phyloP scores from a whole-genome alignment of 1,140 invertebrate species.

The Papilio xuthus region DNA sequence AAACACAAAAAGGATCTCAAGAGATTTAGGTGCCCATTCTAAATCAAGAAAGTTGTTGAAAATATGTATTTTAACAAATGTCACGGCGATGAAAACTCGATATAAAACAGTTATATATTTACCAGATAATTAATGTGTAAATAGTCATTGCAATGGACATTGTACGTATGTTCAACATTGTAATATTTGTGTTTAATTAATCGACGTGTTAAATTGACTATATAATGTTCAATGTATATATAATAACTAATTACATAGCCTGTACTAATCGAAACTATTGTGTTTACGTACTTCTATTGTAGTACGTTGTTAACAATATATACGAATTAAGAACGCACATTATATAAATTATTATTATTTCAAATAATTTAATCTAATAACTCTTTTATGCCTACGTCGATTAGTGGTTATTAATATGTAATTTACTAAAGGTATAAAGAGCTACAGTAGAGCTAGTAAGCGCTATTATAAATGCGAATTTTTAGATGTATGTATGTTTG shows the following conservation, averaged over 20 bases:
- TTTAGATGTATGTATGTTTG: too few species aligned
- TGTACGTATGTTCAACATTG: neutral
- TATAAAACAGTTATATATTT: neutral
- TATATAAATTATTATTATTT: slow-evolving; percentile 11
- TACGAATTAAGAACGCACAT: slow-evolving; percentile 9
- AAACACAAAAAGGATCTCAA: too few species aligned
- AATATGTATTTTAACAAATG: neutral
- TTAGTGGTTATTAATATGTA: neutral
- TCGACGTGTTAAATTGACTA: slow-evolving; percentile 4
- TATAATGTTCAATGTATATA: neutral
- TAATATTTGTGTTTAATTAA: slow-evolving; percentile 13
- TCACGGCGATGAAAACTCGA: neutral
- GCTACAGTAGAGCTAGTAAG: too few species aligned
- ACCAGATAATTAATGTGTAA: neutral
- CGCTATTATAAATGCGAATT: too few species aligned
- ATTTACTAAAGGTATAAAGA: neutral
- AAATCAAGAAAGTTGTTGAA: too few species aligned
- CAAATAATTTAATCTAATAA: neutral
- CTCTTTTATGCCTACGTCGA: neutral
- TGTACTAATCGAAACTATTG: slow-evolving; percentile 2
- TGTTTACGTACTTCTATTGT: slow-evolving; percentile 6
- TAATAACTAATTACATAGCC: neutral
- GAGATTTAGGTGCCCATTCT: too few species aligned
- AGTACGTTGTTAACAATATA: neutral
- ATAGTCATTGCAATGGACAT: neutral